Percentiles rank a stretch among this genome's conserved stretches.
Evolutionary conservation across 1,140 invertebrate genomes (phyloP).

Genomic region (Eciton burchellii): DNA sequence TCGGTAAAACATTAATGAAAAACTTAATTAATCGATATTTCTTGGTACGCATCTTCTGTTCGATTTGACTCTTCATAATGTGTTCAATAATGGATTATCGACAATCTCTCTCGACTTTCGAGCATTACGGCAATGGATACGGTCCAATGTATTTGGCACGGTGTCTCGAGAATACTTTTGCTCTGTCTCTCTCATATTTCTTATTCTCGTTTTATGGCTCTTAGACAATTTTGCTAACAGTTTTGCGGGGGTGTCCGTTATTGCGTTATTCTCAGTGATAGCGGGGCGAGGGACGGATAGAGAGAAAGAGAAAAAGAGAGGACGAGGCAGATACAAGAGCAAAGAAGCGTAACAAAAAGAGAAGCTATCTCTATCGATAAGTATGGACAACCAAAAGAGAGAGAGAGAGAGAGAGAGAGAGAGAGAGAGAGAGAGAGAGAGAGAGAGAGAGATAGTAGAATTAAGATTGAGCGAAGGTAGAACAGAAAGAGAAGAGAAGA

Average conservation of each 20-base stretch:
- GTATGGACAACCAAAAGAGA: background rate
- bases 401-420: conserved; percentile 34
- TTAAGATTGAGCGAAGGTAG: conserved; percentile 30
- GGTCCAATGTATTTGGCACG: conserved; percentile 70
- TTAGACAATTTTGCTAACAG: conserved; percentile 21
- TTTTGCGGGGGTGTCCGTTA: conserved; percentile 45
- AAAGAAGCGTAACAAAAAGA: conserved; percentile 49
- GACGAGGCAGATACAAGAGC: background rate
- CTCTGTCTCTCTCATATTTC: conserved; percentile 6
- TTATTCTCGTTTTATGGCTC: background rate
- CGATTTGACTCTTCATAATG: background rate
- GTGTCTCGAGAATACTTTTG: conserved; percentile 45
- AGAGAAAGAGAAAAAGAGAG: background rate
- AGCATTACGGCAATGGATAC: conserved; percentile 46
- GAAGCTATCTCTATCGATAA: conserved; percentile 11
- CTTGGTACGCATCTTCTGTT: background rate
- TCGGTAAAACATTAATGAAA: background rate
- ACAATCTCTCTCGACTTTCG: conserved; percentile 59
- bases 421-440: conserved; percentile 18
- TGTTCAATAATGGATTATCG: background rate
- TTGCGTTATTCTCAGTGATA: conserved; percentile 18
- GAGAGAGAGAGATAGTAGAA: conserved; percentile 14
- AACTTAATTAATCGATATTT: too few species aligned
- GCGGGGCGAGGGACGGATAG: background rate
- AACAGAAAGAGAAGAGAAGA: conserved; percentile 58